Base-by-base conservation (phyloP, 2,888 invertebrate species). In the Acrocera orbiculus region DNA sequence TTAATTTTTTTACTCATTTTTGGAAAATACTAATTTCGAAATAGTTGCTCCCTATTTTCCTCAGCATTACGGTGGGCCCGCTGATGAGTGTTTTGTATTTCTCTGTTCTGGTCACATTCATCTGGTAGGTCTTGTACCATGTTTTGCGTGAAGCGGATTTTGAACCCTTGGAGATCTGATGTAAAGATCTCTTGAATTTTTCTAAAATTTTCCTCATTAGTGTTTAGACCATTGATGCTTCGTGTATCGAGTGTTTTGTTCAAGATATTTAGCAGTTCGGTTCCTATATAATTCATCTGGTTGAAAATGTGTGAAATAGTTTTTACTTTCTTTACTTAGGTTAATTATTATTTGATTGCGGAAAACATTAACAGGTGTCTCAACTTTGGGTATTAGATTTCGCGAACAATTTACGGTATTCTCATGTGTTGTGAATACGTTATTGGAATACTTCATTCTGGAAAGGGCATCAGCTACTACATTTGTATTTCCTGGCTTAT, bases 271-370 rank as follows among this genome's bases (percentile, higher is more conserved):
- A 19, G 5, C 5, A 19, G 19, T 6, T 19, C 19, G 5, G 19
- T 19, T 6, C 7, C 19, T 6, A 7, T 19, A 7, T 6, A 19
- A 19, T 19, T 19, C 7, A 14, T 20, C 10, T 22, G 17, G 6
- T 19, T 30, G 14, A 30, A 9, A 7, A 25, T 25, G 13, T 32
- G 32, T 25, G 17, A 16, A 7, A 16, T 37, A 32, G 13, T 15
- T 27, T 5, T 32, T 35, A 9, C 30, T 24, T 14, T 20, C 29
- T 32, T n/a, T n/a, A 23, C 15, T 22, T 20, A 28, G 13, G 14
- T 39, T 28, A 4, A 39, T 2, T 16, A 38, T 35, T 16, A 42
- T 31, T 36, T 19, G 19, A 19, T 19, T 19, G 5, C 19, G 5
- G 7, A 19, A 19, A 7, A 19, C 19, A 19, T 19, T 19, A 7